Conservation (phyloP, 2,113 vertebrate genomes). For the Zosterops hypoxanthus region DNA sequence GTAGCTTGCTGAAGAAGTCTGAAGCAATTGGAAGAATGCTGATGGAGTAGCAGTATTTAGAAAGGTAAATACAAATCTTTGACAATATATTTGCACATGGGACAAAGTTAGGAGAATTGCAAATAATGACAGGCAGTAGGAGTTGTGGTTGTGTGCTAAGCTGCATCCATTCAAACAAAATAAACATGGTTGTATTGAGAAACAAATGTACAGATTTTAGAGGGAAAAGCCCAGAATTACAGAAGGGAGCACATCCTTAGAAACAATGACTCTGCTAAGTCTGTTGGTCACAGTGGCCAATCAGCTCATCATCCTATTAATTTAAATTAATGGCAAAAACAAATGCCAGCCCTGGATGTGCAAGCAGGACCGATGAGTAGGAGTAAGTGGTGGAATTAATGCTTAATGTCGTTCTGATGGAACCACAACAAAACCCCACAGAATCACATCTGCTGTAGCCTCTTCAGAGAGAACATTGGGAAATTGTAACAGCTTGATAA, state of each 20-base stretch:
- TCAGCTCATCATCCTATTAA: neutral
- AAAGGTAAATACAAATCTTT: neutral
- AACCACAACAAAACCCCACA: neutral
- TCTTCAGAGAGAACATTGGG: neutral
- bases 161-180: neutral
- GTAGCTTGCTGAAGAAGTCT: neutral
- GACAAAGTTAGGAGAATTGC: neutral
- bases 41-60: neutral
- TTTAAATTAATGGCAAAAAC: neutral
- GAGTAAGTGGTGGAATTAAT: neutral
- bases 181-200: neutral
- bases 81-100: neutral
- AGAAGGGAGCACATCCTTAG: neutral
- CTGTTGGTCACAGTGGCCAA: neutral
- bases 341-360: neutral
- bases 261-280: neutral
- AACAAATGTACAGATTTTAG: neutral
- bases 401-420: fast-evolving
- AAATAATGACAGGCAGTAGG: neutral
- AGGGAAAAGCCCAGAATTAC: neutral
- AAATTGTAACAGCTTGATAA: neutral
- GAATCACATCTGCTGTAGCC: neutral
- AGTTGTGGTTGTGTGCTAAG: neutral
- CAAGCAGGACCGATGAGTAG: neutral
- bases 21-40: neutral